These are phyloP conservation scores for Drosophila greeni DNA, from an alignment of 2,888 invertebrate genomes.

Conservation along the genomic window DNA sequence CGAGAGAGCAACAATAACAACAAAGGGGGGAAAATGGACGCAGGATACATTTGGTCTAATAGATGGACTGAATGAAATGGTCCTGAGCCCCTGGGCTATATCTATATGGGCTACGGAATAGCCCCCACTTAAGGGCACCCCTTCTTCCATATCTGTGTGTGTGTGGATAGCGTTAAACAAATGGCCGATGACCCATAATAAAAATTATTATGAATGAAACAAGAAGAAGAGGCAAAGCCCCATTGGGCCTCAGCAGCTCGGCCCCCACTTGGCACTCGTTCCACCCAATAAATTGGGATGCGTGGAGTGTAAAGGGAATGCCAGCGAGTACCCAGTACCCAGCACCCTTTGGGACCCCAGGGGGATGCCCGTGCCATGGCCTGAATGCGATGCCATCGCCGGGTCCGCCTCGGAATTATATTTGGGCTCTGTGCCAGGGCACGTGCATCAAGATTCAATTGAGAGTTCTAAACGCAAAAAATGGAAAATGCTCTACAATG, in stretches of 20 bases:
- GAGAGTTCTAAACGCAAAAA: conserved; percentile 46
- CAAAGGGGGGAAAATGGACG: conserved; percentile 8
- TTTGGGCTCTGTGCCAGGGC: conserved; percentile 51
- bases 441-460: conserved; percentile 73
- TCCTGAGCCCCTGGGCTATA: conserved; percentile 28
- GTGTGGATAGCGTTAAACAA: conserved; percentile 63
- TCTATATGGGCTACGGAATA: not conserved
- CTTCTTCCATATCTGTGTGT: conserved; percentile 13
- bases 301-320: conserved; percentile 3
- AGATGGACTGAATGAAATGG: conserved; percentile 69
- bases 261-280: not conserved
- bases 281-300: conserved; percentile 25
- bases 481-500: conserved; percentile 35
- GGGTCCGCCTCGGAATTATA: conserved; percentile 44
- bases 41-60: conserved; percentile 66
- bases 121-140: conserved; percentile 20
- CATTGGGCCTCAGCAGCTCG: conserved; percentile 50
- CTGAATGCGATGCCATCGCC: conserved; percentile 35
- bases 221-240: conserved; percentile 67
- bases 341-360: conserved; percentile 42
- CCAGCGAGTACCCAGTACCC: conserved; percentile 15
- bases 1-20: conserved; percentile 6
- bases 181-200: conserved; percentile 75
- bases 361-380: conserved; percentile 14
- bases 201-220: conserved; percentile 74